Conservation (phyloP, 1,140 invertebrate genomes). For the Triops cancriformis region DNA sequence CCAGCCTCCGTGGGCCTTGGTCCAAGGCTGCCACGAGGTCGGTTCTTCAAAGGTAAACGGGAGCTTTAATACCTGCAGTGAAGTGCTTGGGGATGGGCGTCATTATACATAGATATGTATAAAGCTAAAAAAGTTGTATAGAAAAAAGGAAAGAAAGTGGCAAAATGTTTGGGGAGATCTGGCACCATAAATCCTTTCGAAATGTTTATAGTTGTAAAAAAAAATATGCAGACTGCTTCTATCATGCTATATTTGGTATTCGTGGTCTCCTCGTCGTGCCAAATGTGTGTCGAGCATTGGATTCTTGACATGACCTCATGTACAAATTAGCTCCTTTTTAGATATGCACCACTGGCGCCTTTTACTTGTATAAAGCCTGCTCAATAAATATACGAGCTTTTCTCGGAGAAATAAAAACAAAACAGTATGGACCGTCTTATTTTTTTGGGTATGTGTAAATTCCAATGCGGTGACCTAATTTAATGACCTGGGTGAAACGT, state of each 20-base stretch:
- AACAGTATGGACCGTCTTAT: too few species aligned
- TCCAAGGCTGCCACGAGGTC: neutral
- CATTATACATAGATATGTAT: neutral
- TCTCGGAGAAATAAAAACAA: too few species aligned
- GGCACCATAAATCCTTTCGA: constrained; percentile 2
- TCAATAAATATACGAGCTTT: constrained; percentile 7
- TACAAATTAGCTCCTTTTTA: constrained; percentile 1
- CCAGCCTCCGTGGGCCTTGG: neutral
- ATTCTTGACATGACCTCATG: constrained; percentile 13
- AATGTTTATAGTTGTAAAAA: neutral
- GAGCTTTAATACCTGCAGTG: constrained; percentile 5
- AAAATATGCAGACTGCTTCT: neutral
- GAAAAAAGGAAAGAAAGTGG: neutral
- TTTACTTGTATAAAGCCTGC: constrained; percentile 4
- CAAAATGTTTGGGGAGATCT: neutral
- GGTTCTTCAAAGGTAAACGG: neutral
- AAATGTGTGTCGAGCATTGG: neutral
- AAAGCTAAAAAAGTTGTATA: neutral
- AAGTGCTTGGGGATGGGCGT: constrained; percentile 8
- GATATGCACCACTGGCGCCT: neutral
- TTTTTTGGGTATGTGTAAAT: too few species aligned
- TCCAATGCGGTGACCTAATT: too few species aligned
- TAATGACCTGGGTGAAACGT: too few species aligned
- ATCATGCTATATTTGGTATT: neutral
- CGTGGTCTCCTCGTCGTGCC: neutral